Percentiles rank a stretch among this genome's conserved stretches.
Evolutionary conservation across 2,113 vertebrate genomes (phyloP).

Genomic region (Axis porcinus): DNA sequence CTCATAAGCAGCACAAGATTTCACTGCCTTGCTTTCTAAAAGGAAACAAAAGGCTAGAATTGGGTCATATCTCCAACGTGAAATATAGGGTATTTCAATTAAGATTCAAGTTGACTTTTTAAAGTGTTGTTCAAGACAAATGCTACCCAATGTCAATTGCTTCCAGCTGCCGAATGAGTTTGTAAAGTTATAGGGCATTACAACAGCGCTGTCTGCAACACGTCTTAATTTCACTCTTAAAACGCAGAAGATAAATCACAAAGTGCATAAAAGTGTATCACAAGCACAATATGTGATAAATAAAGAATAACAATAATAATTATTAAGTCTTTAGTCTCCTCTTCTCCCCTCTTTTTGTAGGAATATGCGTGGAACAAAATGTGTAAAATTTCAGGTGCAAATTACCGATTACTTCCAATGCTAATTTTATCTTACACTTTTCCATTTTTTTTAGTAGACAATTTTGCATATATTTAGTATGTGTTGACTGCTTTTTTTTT

Average conservation of each 20-base stretch:
- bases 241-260: constrained; percentile 36
- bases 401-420: not conserved
- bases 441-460: not conserved
- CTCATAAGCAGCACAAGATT: not conserved
- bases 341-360: not conserved
- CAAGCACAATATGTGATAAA: not conserved
- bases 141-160: constrained; percentile 77
- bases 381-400: not conserved
- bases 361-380: not conserved
- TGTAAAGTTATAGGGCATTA: constrained; percentile 64
- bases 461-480: not conserved
- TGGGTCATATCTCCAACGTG: constrained; percentile 41
- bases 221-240: constrained; percentile 55
- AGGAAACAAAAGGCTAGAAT: constrained; percentile 52
- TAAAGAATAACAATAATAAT: not conserved
- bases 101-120: constrained; percentile 73
- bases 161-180: constrained; percentile 79
- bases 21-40: constrained; percentile 45
- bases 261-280: not conserved
- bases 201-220: constrained; percentile 67
- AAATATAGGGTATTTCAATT: constrained; percentile 70
- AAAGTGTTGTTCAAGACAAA: constrained; percentile 74
- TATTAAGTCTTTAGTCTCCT: not conserved
- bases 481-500: not conserved
- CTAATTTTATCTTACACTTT: not conserved